Evolutionary conservation across 1,140 invertebrate genomes (phyloP).

Genomic region (Neodiprion virginianus): DNA sequence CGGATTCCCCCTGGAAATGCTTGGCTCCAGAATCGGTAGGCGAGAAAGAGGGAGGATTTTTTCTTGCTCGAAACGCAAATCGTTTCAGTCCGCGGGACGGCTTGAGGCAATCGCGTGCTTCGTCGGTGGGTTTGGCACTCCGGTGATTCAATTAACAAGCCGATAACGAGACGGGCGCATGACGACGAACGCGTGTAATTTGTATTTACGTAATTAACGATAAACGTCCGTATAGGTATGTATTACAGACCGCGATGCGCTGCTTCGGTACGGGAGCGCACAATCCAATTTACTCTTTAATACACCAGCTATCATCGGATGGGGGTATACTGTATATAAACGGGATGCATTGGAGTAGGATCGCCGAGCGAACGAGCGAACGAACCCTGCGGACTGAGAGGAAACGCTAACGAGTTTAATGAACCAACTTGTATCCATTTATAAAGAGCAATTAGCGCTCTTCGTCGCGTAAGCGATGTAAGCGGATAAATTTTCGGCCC

Average conservation of each 20-base stretch:
- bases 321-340: too few species aligned
- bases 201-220: constrained; percentile 3
- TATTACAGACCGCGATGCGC: too few species aligned
- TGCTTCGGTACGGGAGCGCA: not conserved
- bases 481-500: not conserved
- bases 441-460: not conserved
- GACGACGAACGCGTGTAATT: not conserved
- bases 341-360: too few species aligned
- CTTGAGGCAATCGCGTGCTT: too few species aligned
- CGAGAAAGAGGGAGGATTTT: too few species aligned
- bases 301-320: not conserved
- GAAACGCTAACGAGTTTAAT: constrained; percentile 3
- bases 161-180: too few species aligned
- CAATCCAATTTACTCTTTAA: not conserved
- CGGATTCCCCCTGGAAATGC: not conserved
- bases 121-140: not conserved
- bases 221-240: not conserved
- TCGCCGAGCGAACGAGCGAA: too few species aligned
- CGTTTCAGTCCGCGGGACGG: too few species aligned
- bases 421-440: constrained; percentile 3
- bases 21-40: not conserved
- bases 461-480: not conserved
- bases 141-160: not conserved
- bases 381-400: not conserved
- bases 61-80: too few species aligned